Conservation (phyloP, 1,140 invertebrate species). For the Drosophila sucinea region DNA sequence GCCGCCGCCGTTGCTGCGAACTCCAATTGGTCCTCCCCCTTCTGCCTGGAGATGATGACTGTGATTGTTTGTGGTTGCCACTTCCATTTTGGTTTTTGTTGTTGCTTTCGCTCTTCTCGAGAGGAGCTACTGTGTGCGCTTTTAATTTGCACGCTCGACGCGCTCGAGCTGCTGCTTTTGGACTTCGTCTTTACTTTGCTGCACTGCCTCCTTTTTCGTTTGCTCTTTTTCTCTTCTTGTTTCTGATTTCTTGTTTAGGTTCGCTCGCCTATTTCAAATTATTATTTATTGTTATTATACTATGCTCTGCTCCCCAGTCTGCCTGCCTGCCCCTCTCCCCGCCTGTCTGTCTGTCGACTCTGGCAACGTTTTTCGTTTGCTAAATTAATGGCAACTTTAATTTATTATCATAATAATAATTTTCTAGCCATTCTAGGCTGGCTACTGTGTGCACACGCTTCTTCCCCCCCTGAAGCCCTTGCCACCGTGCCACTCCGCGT, state of each 20-base stretch:
- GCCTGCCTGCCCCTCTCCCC: background rate
- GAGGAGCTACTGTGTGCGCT: conserved; percentile 76
- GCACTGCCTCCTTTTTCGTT: conserved; percentile 31
- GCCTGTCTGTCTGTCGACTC: conserved; percentile 18
- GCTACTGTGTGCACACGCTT: conserved; percentile 56
- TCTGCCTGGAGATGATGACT: conserved; percentile 62
- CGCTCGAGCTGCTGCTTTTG: conserved; percentile 46
- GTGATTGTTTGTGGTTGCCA: conserved; percentile 80
- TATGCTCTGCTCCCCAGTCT: conserved; percentile 43
- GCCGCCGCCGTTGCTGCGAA: conserved; percentile 41
- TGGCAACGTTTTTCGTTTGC: conserved; percentile 63
- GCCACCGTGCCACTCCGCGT: background rate
- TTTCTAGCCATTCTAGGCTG: conserved; percentile 70
- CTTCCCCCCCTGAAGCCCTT: background rate
- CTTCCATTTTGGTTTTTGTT: conserved; percentile 64
- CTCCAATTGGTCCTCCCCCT: conserved; percentile 9
- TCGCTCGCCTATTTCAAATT: conserved; percentile 76
- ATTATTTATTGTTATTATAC: conserved; percentile 81
- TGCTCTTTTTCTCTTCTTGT: conserved; percentile 16
- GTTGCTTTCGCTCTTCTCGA: conserved; percentile 33
- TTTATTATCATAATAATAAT: conserved; percentile 82
- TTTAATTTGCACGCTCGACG: conserved; percentile 80
- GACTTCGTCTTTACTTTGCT: conserved; percentile 21
- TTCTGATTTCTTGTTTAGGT: conserved; percentile 34
- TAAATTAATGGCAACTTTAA: conserved; percentile 83